Evolutionary conservation across 2,888 invertebrate species (phyloP), one percentile per base, ranked within the genome.

Genomic region (Lycaena phlaeas): DNA sequence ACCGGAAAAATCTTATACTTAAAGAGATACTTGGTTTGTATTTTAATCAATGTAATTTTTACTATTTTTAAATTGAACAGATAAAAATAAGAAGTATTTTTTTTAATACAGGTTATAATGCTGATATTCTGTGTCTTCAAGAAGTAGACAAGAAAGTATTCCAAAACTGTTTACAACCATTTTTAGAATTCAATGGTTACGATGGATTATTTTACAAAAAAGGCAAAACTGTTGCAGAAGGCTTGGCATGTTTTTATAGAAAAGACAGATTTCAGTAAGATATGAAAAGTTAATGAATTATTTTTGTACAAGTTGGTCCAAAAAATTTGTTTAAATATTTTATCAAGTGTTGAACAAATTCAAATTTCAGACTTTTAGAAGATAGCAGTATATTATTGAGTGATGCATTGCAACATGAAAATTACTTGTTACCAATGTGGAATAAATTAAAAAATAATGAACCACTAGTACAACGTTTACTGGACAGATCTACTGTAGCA

Each of bases 61-160:
- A 3, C n/a, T 22, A 6, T 6, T 2, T 36, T 30, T 9, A 7
- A 11, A 4, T 25, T 7, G 18, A 15, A n/a, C 6, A n/a, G n/a
- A n/a, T n/a, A 17, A 34, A 11, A 17, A 11, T 17, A 10, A 36
- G 14, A 10, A 36, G 14, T 14, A 9, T 6, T 14, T n/a, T 36
- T 36, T 3, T 36, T 3, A 4, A 6, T 61, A 38, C 44, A 90
- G 95, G 95, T n/a, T 97, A 95, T 64, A 93, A 97, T 77, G 89
- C 91, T 27, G 97, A 98, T 68, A 79, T 98, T 38, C 81, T 96
- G 39, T 97, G 97, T 56, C 81, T 98, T 9, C 97, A 98, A 87
- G 98, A 98, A 87, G 95, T 97, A 0, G 97, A 98, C 66, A 66
- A 65, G 7, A 92, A 91, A 75, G 85, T 96, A 34, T 96, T 91